Evolutionary conservation across 1,140 invertebrate genomes (phyloP).

Genomic region (Drosophila nigromelanica): DNA sequence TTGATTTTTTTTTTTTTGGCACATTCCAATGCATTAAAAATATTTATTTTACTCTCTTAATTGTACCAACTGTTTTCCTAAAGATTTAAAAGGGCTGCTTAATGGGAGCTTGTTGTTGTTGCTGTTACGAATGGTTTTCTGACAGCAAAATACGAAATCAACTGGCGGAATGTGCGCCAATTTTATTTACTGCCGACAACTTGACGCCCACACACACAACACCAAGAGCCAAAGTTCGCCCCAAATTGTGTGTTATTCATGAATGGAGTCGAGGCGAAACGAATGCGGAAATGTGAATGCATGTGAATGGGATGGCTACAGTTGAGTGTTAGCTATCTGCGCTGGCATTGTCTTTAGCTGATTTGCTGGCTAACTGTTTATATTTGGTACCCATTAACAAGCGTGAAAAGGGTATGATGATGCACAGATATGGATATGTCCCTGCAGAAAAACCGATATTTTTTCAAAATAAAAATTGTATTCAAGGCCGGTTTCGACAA

Average conservation of each 20-base stretch:
- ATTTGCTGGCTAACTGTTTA: slow-evolving; percentile 19
- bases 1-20: too few species aligned
- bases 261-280: slow-evolving; percentile 53
- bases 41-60: too few species aligned
- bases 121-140: slow-evolving; percentile 10
- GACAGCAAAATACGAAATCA: slow-evolving; percentile 16
- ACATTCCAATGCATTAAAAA: too few species aligned
- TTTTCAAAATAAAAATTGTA: too few species aligned
- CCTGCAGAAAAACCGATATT: too few species aligned
- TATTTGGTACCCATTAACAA: neutral
- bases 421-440: too few species aligned
- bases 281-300: slow-evolving; percentile 36
- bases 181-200: slow-evolving; percentile 72
- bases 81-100: neutral
- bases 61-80: neutral
- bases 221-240: slow-evolving; percentile 39
- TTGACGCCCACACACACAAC: slow-evolving; percentile 53
- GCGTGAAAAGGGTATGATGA: neutral
- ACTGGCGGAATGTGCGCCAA: slow-evolving; percentile 46
- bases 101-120: neutral
- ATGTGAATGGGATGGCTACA: slow-evolving; percentile 18
- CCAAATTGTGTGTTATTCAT: slow-evolving; percentile 66
- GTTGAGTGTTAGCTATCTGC: neutral
- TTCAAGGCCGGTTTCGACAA: too few species aligned
- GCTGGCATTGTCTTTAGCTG: slow-evolving; percentile 26